Evolutionary conservation across 2,113 vertebrate genomes (phyloP).

Genomic region (Phalacrocorax brasilianus): DNA sequence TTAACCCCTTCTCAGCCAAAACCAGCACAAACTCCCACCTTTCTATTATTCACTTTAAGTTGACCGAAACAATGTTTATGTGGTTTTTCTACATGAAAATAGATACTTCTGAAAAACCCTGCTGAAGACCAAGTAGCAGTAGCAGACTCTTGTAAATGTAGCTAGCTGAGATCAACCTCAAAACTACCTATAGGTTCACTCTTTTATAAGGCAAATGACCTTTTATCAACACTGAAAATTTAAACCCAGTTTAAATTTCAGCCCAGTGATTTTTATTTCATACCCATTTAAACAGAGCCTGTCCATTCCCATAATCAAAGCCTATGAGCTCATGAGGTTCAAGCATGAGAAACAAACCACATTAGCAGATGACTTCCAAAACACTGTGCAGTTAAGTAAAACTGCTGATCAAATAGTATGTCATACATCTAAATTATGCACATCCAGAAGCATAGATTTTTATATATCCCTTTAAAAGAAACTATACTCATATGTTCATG

Average conservation of each 20-base stretch:
- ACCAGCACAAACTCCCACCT: neutral
- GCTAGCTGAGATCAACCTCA: neutral
- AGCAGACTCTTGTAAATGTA: neutral
- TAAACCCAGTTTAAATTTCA: too few species aligned
- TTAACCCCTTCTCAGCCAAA: too few species aligned
- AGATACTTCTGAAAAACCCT: neutral
- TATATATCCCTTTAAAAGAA: neutral
- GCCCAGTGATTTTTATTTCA: neutral
- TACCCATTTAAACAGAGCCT: neutral
- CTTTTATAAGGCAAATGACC: neutral
- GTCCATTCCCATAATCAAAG: neutral
- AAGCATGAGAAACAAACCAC: neutral
- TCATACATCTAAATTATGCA: neutral
- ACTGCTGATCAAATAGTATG: neutral
- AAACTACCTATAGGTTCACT: neutral
- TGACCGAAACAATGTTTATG: neutral
- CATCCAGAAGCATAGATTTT: neutral
- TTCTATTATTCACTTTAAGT: neutral
- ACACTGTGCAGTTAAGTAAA: neutral
- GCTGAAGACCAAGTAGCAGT: neutral
- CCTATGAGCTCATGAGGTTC: neutral
- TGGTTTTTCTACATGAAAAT: neutral
- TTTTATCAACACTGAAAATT: neutral
- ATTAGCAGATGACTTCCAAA: neutral
- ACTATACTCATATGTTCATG: neutral